These are phyloP conservation scores for Myotis daubentonii DNA, from an alignment of 2,797 vertebrate species.

Conservation along the genomic window DNA sequence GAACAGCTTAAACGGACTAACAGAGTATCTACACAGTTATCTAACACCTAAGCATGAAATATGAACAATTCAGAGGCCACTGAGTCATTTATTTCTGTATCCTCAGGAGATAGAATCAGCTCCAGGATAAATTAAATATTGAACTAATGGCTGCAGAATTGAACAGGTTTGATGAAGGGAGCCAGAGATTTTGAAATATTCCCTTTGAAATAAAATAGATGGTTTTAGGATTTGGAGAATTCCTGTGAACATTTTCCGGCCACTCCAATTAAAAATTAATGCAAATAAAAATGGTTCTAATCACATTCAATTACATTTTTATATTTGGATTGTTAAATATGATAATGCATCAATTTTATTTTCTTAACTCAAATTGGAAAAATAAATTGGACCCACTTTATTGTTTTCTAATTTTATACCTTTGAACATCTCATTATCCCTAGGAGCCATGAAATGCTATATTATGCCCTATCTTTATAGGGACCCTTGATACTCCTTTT, in stretches of 20 bases:
- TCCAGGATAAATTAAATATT: background rate
- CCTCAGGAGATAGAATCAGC: background rate
- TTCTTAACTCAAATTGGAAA: background rate
- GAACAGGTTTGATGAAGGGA: background rate
- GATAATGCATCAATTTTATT: background rate
- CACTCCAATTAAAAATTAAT: background rate
- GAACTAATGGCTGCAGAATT: background rate
- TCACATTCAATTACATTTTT: background rate
- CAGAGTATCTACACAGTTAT: background rate
- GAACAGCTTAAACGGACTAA: background rate
- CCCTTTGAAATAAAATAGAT: background rate
- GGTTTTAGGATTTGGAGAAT: background rate
- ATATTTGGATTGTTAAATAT: background rate
- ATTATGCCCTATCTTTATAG: background rate
- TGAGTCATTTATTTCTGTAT: background rate
- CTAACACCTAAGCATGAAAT: background rate
- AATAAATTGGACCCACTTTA: background rate
- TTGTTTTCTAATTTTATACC: background rate
- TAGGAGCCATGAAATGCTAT: background rate
- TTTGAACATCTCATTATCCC: background rate
- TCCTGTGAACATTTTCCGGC: background rate
- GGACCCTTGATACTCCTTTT: background rate
- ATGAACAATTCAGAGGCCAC: background rate
- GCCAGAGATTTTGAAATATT: background rate
- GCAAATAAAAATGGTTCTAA: conserved; percentile 16